Percentiles rank a stretch among this genome's conserved stretches.
Conservation (phyloP, 2,888 invertebrate genomes). For the Automeris io region DNA sequence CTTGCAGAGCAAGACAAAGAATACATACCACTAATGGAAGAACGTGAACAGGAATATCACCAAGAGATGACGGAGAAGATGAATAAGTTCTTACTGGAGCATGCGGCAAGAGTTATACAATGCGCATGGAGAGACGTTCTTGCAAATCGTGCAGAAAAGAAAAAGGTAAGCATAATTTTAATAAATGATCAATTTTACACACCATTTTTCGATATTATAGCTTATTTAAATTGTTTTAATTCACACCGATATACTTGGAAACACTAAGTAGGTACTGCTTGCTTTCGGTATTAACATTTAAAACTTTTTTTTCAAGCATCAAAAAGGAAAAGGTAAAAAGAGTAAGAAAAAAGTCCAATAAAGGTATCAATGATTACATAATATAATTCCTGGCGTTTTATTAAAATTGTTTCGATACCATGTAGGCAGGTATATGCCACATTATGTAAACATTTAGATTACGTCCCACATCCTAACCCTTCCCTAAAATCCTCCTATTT, state of each 20-base stretch:
- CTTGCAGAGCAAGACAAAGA: constrained; percentile 73
- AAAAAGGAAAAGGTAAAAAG: constrained; percentile 62
- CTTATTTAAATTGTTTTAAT: too few species aligned
- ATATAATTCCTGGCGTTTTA: constrained; percentile 8
- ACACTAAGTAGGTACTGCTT: too few species aligned
- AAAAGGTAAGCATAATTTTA: constrained; percentile 36
- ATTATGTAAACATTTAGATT: neutral
- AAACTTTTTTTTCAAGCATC: constrained; percentile 52
- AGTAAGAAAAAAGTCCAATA: constrained; percentile 60
- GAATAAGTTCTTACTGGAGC: constrained; percentile 54
- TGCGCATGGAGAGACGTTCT: constrained; percentile 57
- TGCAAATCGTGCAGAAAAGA: constrained; percentile 56
- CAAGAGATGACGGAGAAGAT: constrained; percentile 70
- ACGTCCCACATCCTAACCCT: constrained; percentile 19
- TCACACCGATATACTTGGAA: too few species aligned
- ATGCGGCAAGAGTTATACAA: constrained; percentile 63
- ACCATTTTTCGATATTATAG: too few species aligned
- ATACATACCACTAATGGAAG: constrained; percentile 75
- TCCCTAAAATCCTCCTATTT: constrained; percentile 10
- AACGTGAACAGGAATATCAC: constrained; percentile 75
- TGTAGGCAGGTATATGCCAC: neutral
- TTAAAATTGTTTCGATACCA: neutral
- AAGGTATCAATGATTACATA: neutral
- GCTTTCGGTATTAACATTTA: too few species aligned
- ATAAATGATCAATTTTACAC: too few species aligned